Conservation (phyloP, 2,797 vertebrate genomes). For the Lacerta bilineata region DNA sequence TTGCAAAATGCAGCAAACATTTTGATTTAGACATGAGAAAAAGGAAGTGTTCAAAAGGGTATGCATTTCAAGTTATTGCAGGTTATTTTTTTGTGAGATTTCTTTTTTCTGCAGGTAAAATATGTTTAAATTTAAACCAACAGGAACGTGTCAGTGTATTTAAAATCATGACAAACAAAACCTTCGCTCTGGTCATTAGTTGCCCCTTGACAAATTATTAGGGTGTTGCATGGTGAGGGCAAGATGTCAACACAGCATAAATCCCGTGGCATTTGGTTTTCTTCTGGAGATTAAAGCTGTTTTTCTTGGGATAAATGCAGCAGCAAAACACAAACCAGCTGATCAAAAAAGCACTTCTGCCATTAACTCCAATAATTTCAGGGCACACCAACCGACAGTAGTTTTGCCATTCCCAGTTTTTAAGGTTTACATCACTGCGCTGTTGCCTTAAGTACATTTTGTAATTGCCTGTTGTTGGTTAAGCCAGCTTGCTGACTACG, state of each 20-base stretch:
- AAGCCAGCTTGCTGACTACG: conserved; percentile 98
- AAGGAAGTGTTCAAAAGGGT: conserved; percentile 88
- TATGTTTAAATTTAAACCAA: conserved; percentile 85
- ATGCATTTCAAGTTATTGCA: conserved; percentile 90
- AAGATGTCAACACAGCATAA: conserved; percentile 87
- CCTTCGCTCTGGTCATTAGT: conserved; percentile 83
- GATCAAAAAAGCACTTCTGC: conserved; percentile 88
- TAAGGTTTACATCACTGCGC: conserved; percentile 86
- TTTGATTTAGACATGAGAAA: conserved; percentile 86
- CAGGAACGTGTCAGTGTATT: conserved; percentile 86
- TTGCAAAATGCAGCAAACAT: conserved; percentile 89
- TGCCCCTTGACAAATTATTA: conserved; percentile 84
- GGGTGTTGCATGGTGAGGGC: conserved; percentile 82
- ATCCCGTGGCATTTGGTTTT: conserved; percentile 87
- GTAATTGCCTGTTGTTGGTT: conserved; percentile 85
- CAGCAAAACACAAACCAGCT: conserved; percentile 91
- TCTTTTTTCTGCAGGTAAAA: conserved; percentile 88
- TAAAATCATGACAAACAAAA: conserved; percentile 85
- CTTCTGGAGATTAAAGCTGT: conserved; percentile 90
- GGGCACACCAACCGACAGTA: conserved; percentile 85
- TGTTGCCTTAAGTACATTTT: conserved; percentile 82
- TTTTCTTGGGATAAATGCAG: conserved; percentile 90
- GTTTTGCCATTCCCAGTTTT: conserved; percentile 89
- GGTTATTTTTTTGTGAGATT: conserved; percentile 85
- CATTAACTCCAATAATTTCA: conserved; percentile 86